Conservation (phyloP, 2,113 vertebrate genomes). For the Dipodomys spectabilis region DNA sequence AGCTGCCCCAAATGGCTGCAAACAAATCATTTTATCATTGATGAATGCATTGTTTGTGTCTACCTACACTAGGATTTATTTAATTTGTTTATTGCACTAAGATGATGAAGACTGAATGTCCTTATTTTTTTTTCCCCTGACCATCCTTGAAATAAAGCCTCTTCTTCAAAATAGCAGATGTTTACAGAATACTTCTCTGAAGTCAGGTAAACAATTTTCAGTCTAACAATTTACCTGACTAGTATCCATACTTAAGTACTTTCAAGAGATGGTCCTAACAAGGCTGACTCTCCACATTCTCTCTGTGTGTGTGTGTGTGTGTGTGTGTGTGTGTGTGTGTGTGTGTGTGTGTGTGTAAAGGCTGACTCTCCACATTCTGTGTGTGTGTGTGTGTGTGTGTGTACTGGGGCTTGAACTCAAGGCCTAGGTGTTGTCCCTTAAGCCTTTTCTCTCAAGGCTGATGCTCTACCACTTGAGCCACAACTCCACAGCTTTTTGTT, state of each 20-base stretch:
- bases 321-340: too few species aligned
- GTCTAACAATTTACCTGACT: not conserved
- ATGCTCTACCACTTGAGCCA: too few species aligned
- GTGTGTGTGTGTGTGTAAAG: too few species aligned
- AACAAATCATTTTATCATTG: not conserved
- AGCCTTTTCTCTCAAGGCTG: too few species aligned
- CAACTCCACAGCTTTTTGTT: too few species aligned
- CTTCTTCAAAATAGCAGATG: not conserved
- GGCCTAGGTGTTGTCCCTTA: too few species aligned
- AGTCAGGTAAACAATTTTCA: conserved; percentile 20
- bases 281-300: too few species aligned
- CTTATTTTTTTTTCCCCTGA: conserved; percentile 10
- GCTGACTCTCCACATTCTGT: too few species aligned
- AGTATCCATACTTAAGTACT: not conserved
- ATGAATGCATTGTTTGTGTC: not conserved
- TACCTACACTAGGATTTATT: not conserved
- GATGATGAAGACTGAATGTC: not conserved
- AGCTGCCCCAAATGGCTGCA: not conserved
- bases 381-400: too few species aligned
- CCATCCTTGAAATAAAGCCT: not conserved
- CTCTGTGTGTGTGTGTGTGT: too few species aligned
- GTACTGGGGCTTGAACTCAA: too few species aligned
- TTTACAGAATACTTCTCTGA: not conserved
- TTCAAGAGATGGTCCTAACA: not conserved
- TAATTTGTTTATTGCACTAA: not conserved